phyloP scores from a whole-genome alignment of 2,113 vertebrate genomes.

The Delphinapterus leucas region DNA sequence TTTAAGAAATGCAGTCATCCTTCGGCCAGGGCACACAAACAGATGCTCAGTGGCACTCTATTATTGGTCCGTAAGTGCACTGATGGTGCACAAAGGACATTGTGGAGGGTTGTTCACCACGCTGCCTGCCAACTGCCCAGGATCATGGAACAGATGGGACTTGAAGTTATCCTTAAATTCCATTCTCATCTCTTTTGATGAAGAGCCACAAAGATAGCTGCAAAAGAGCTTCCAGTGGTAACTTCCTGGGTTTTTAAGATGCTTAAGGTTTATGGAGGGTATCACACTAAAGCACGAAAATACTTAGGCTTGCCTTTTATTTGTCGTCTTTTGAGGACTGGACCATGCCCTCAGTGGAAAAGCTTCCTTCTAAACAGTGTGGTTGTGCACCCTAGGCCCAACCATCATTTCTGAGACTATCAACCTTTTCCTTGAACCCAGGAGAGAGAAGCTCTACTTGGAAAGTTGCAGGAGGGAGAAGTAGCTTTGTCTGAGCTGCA shows the following conservation, averaged over 20 bases:
- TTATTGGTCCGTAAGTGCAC: background rate
- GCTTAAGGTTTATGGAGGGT: background rate
- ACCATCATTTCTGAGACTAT: background rate
- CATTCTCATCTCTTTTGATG: constrained; percentile 53
- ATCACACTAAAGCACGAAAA: constrained; percentile 14
- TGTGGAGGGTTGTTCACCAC: background rate
- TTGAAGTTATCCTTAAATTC: constrained; percentile 11
- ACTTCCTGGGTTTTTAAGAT: constrained; percentile 60
- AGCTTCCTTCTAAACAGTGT: background rate
- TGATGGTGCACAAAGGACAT: background rate
- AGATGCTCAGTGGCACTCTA: constrained; percentile 61
- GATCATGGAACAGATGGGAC: constrained; percentile 73
- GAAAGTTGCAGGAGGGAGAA: background rate
- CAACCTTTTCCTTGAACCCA: fast-evolving
- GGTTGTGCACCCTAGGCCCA: fast-evolving
- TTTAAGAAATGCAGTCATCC: background rate
- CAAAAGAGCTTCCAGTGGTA: constrained; percentile 63
- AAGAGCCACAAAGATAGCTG: constrained; percentile 35
- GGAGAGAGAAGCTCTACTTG: fast-evolving
- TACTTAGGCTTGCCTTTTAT: constrained; percentile 53
- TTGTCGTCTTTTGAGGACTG: constrained; percentile 9
- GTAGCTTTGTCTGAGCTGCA: background rate
- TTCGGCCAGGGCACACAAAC: background rate
- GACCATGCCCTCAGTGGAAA: background rate
- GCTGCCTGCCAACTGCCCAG: background rate